These are phyloP conservation scores for Pseudococcus viburni DNA, from an alignment of 2,888 invertebrate genomes.

Conservation along the genomic window DNA sequence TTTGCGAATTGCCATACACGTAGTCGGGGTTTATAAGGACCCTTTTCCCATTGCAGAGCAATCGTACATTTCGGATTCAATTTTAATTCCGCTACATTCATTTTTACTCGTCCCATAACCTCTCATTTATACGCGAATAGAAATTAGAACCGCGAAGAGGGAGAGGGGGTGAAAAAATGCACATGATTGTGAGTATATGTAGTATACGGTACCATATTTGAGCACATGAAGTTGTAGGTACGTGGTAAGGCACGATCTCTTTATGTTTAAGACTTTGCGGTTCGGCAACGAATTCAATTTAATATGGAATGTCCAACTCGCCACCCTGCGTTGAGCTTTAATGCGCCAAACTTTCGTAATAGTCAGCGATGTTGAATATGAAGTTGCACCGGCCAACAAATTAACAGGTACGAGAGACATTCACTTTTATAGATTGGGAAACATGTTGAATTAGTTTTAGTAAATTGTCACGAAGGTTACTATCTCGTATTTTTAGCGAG, in stretches of 20 bases:
- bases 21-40: conserved; percentile 10
- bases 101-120: background rate
- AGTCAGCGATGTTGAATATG: conserved; percentile 38
- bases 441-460: background rate
- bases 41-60: conserved; percentile 7
- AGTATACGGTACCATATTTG: no score
- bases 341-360: conserved; percentile 1
- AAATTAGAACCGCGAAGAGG: background rate
- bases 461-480: background rate
- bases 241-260: conserved; percentile 4
- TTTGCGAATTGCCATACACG: conserved; percentile 30
- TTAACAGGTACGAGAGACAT: conserved; percentile 33
- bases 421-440: conserved; percentile 44
- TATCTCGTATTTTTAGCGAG: no score
- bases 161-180: background rate
- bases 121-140: conserved; percentile 26
- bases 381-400: conserved; percentile 13
- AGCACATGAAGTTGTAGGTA: background rate
- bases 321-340: background rate
- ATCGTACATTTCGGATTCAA: conserved; percentile 37
- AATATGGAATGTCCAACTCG: conserved; percentile 53
- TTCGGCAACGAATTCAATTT: conserved; percentile 32
- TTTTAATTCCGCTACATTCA: conserved; percentile 55
- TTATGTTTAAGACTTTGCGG: background rate
- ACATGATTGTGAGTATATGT: no score